Evolutionary conservation across 1,140 invertebrate genomes (phyloP), one percentile per base, ranked within the genome.

Genomic region (Zaprionus ornatus): DNA sequence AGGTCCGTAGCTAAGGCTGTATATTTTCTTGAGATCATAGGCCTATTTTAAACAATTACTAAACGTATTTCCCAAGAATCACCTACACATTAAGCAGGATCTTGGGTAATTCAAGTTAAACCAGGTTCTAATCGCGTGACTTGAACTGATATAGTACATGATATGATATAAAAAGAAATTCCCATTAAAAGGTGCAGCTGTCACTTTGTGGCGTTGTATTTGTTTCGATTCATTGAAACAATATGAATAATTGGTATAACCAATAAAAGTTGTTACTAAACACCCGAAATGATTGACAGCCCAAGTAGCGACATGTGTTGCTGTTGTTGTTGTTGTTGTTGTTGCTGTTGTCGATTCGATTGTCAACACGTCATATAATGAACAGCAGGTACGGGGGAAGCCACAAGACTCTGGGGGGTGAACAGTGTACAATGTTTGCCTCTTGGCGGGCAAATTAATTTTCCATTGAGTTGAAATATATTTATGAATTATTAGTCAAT

Each of bases 401-500:
- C 45, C 29, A 42, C 55, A 71, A 52, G 32, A 54, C 2, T 7
- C 12, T 40, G 5, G n/a, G 25, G 23, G 40, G 40, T 48, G 25
- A 40, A 10, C 19, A 40, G 13, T 19, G 60, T 13, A 37, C 59
- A 72, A 25, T 77, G 63, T 77, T 71, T 61, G 45, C 62, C 62
- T 55, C 57, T 67, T 52, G 74, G 65, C 61, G 55, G 55, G 84
- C 67, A 82, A 90, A 90, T 90, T 85, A 90, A 90, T 90, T 88
- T 78, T 81, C 79, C 48, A 71, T 59, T 67, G 54, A 84, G 75
- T 79, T 78, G 81, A 90, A 90, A 90, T 90, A 90, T 88, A 76
- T 90, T 90, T 90, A 90, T 90, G 82, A 90, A 90, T 90, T 90
- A 90, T 87, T 87, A 75, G 73, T 83, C 84, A 87, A 84, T 88